Percentiles rank a stretch among this genome's conserved stretches.
Conservation (phyloP, 2,888 invertebrate species). For the Endotricha flammealis region DNA sequence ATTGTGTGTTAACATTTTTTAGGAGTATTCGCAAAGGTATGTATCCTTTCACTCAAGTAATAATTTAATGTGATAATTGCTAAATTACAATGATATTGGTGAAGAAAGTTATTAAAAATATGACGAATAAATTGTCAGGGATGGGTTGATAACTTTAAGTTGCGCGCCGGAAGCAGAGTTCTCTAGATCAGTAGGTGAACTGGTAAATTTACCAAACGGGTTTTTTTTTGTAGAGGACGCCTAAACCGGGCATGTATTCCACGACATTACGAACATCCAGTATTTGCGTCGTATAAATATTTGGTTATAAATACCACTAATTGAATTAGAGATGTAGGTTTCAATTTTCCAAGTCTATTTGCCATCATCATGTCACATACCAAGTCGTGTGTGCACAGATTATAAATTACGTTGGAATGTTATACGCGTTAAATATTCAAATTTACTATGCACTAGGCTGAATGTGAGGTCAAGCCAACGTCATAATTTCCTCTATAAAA, state of each 20-base stretch:
- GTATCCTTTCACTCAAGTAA: conserved; percentile 72
- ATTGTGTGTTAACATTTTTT: conserved; percentile 33
- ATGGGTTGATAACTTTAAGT: conserved; percentile 27
- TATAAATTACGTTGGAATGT: no score
- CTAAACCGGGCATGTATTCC: conserved; percentile 49
- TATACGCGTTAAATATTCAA: no score
- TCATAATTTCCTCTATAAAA: no score
- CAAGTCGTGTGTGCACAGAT: no score
- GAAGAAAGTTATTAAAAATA: conserved; percentile 9
- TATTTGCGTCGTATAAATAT: conserved; percentile 9
- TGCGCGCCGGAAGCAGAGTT: conserved; percentile 47
- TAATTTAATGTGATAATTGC: conserved; percentile 47
- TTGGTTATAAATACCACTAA: conserved; percentile 33
- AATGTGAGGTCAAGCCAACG: no score
- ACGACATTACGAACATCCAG: conserved; percentile 17
- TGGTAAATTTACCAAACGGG: conserved; percentile 59
- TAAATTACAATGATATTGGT: conserved; percentile 29
- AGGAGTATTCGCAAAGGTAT: conserved; percentile 59
- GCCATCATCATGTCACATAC: no score
- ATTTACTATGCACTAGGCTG: no score
- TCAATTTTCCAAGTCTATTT: no score
- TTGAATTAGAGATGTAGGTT: conserved; percentile 55
- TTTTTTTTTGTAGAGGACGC: conserved; percentile 52
- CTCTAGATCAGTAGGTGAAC: conserved; percentile 66
- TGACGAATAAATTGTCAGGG: conserved; percentile 17